Percentiles rank a stretch among this genome's conserved stretches.
Evolutionary conservation across 2,888 invertebrate genomes (phyloP).

Genomic region (Mimachlamys varia): DNA sequence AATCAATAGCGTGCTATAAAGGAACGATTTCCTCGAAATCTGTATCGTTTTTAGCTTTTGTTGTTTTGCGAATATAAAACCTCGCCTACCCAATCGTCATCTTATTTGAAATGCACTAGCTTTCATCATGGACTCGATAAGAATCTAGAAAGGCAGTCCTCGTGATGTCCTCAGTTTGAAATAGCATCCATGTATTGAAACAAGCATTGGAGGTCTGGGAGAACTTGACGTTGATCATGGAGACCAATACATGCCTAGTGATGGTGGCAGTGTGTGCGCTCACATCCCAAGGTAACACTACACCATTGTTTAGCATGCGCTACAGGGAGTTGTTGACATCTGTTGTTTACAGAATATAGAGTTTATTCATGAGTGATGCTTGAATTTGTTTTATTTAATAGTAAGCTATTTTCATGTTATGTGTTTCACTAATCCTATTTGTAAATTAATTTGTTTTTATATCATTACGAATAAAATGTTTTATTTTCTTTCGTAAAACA

Average conservation of each 20-base stretch:
- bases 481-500: no score
- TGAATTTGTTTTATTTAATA: no score
- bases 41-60: background rate
- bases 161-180: conserved; percentile 16
- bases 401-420: no score
- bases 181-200: conserved; percentile 26
- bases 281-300: background rate
- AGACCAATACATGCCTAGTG: background rate
- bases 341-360: background rate
- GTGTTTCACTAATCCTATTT: no score
- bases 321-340: background rate
- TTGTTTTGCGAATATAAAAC: background rate
- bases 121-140: conserved; percentile 31
- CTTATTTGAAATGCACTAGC: background rate
- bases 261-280: background rate
- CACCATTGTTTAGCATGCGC: background rate
- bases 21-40: background rate
- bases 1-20: background rate
- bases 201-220: background rate
- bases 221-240: conserved; percentile 15
- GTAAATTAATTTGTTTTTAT: no score
- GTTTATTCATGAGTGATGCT: background rate
- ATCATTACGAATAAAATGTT: no score
- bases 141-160: background rate
- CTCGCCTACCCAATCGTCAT: background rate